A percentile compares a stretch with the other conserved stretches of the same genome.
phyloP scores from a whole-genome alignment of 2,888 invertebrate species.

The Pediacus dermestoides region DNA sequence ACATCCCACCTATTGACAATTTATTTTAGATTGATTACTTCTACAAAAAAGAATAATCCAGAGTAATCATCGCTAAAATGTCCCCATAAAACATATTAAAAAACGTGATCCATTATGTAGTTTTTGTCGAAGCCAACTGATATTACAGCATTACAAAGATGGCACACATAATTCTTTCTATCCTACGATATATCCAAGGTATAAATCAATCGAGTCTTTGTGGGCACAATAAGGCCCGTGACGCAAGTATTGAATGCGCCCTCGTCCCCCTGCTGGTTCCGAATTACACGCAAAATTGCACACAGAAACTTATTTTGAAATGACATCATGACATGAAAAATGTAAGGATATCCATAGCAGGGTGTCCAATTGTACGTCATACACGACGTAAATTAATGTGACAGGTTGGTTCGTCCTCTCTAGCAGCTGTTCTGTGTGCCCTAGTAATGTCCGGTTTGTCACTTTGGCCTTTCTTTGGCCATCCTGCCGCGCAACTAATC shows the following conservation, averaged over 20 bases:
- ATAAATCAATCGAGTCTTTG: conserved; percentile 5
- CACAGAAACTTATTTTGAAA: conserved; percentile 41
- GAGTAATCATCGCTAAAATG: too few species aligned
- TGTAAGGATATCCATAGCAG: conserved; percentile 29
- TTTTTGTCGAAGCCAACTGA: too few species aligned
- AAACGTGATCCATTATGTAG: too few species aligned
- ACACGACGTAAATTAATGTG: conserved; percentile 34
- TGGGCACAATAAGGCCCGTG: conserved; percentile 31
- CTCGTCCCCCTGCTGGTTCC: conserved; percentile 33
- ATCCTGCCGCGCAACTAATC: conserved; percentile 45
- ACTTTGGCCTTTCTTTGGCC: conserved; percentile 36
- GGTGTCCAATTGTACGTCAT: conserved; percentile 21
- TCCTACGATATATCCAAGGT: too few species aligned
- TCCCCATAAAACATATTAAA: too few species aligned
- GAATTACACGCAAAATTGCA: conserved; percentile 48
- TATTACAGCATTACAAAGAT: too few species aligned
- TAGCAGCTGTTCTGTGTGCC: conserved; percentile 34
- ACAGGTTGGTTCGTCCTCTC: conserved; percentile 33
- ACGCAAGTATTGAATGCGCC: conserved; percentile 31
- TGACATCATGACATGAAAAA: conserved; percentile 40
- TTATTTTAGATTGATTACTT: too few species aligned
- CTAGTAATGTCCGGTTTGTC: conserved; percentile 45
- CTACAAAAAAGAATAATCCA: too few species aligned
- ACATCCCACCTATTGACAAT: too few species aligned
- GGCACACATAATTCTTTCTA: too few species aligned